Evolutionary conservation across 2,113 vertebrate species (phyloP).

Genomic region (Ptychochromis oligacanthus): DNA sequence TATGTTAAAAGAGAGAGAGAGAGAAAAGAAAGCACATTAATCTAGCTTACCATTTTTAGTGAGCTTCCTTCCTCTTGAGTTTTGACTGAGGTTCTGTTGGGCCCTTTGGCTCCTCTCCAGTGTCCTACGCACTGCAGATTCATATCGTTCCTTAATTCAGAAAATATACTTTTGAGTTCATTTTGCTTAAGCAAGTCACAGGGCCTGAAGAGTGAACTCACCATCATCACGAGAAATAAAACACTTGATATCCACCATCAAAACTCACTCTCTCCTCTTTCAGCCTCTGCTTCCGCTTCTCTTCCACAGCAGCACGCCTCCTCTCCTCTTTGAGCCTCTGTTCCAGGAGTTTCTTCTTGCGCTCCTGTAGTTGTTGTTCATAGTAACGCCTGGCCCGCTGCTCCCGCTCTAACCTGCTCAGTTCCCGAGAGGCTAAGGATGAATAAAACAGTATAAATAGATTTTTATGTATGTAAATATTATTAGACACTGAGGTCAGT

Average conservation of each 20-base stretch:
- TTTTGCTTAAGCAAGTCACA: not conserved
- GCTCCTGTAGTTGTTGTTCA: slow-evolving; percentile 90
- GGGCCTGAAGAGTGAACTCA: not conserved
- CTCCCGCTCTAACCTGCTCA: slow-evolving; percentile 86
- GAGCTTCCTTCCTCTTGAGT: slow-evolving; percentile 84
- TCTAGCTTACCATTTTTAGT: slow-evolving; percentile 78
- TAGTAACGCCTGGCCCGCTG: slow-evolving; percentile 86
- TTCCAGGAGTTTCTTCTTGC: slow-evolving; percentile 88
- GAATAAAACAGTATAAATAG: slow-evolving; percentile 4
- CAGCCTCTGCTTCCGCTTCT: slow-evolving; percentile 88
- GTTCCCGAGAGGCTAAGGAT: slow-evolving; percentile 85
- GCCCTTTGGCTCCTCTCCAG: slow-evolving; percentile 90
- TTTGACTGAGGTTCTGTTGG: slow-evolving; percentile 82
- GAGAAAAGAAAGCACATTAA: not conserved
- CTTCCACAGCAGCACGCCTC: slow-evolving; percentile 88
- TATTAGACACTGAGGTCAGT: slow-evolving; percentile 4
- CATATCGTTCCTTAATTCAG: slow-evolving; percentile 87
- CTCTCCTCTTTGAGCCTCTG: slow-evolving; percentile 89
- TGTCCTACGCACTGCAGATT: slow-evolving; percentile 89
- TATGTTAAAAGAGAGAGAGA: not conserved
- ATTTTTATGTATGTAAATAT: slow-evolving; percentile 3
- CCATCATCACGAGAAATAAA: not conserved
- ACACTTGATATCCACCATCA: not conserved
- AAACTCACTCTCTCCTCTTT: slow-evolving; percentile 88
- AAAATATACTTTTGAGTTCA: not conserved